Evolutionary conservation across 2,888 invertebrate species (phyloP).

Genomic region (Prosapia bicincta): DNA sequence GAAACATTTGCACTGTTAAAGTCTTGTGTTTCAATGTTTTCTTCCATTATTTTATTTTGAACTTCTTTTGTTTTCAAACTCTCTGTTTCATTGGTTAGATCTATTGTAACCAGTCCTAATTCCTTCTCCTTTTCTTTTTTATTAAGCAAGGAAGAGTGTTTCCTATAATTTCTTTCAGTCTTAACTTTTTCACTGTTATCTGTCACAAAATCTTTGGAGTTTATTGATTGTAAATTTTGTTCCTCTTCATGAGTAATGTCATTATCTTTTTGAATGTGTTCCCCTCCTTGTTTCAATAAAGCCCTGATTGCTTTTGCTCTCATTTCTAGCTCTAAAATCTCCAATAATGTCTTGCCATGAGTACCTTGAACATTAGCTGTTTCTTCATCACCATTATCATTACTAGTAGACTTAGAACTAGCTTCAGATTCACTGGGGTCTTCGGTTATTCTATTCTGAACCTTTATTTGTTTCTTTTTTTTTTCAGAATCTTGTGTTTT

Average conservation of each 20-base stretch:
- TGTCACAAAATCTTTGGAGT: background rate
- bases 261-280: conserved; percentile 16
- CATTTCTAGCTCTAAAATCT: conserved; percentile 57
- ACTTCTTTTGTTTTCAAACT: conserved; percentile 16
- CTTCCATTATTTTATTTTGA: background rate
- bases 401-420: background rate
- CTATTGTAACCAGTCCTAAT: conserved; percentile 15
- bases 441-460: background rate
- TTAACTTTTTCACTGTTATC: conserved; percentile 13
- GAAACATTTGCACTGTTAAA: no score
- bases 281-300: conserved; percentile 41
- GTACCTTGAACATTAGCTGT: conserved; percentile 44
- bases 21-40: background rate
- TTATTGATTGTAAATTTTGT: background rate
- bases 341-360: conserved; percentile 50
- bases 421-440: conserved; percentile 13
- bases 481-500: background rate
- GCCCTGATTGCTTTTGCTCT: conserved; percentile 56
- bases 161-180: background rate
- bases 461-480: background rate
- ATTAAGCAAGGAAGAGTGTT: conserved; percentile 15
- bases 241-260: conserved; percentile 4
- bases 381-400: conserved; percentile 24
- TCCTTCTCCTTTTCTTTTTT: conserved; percentile 7
- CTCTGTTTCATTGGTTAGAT: conserved; percentile 15